A percentile compares a stretch with the other conserved stretches of the same genome.
Conservation (phyloP, 1,140 invertebrate species). For the Gonatopus flavifemur region DNA sequence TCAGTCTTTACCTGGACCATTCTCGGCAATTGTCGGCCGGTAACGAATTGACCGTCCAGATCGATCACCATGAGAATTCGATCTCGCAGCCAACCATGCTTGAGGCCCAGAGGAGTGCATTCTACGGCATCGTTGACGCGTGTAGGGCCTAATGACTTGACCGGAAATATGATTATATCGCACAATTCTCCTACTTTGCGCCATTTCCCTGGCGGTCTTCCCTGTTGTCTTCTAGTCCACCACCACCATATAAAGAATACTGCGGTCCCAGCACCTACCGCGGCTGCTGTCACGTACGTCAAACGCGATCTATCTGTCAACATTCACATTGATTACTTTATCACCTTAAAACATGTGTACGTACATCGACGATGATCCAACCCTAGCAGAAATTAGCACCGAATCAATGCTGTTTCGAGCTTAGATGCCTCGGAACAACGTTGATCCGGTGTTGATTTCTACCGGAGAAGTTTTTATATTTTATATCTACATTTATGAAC, state of each 20-base stretch:
- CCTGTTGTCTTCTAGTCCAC: slow-evolving; percentile 36
- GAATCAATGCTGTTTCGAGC: too few relatives aligned
- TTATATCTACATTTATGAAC: too few relatives aligned
- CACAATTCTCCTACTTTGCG: slow-evolving; percentile 58
- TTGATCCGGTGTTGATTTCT: too few relatives aligned
- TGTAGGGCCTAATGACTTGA: slow-evolving; percentile 59
- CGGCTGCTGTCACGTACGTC: slow-evolving; percentile 41
- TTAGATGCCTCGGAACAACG: too few relatives aligned
- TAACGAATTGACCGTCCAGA: slow-evolving; percentile 56
- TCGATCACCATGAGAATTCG: slow-evolving; percentile 60
- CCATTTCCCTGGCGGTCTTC: slow-evolving; percentile 44
- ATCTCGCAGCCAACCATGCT: slow-evolving; percentile 57
- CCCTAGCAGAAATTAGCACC: too few relatives aligned
- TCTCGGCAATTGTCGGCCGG: slow-evolving; percentile 56
- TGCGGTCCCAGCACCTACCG: slow-evolving; percentile 44
- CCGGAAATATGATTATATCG: slow-evolving; percentile 55
- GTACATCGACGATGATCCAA: too few relatives aligned
- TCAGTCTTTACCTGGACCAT: slow-evolving; percentile 58
- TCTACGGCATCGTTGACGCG: slow-evolving; percentile 40
- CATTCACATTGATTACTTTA: too few relatives aligned
- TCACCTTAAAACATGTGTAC: too few relatives aligned
- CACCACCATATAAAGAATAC: slow-evolving; percentile 46
- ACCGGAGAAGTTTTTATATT: too few relatives aligned
- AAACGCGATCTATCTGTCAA: slow-evolving; percentile 42
- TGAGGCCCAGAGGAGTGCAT: slow-evolving; percentile 55